Percentiles rank a stretch among this genome's conserved stretches.
Evolutionary conservation across 2,888 invertebrate genomes (phyloP).

Genomic region (Capitulum mitella): DNA sequence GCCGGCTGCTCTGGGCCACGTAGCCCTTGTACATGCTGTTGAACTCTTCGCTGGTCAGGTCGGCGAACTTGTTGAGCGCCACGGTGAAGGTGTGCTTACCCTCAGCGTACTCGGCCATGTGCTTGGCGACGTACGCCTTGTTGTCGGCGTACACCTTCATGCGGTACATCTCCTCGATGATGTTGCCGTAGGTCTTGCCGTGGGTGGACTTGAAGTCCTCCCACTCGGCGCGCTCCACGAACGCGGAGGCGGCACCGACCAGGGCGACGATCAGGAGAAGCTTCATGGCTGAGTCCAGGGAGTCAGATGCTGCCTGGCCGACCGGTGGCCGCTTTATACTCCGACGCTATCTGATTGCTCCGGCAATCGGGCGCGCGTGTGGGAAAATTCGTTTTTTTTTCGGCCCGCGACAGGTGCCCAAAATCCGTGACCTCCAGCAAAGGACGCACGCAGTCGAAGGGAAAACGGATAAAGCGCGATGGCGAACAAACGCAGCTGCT

Average conservation of each 20-base stretch:
- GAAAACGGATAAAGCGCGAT: no score
- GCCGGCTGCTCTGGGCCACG: neutral
- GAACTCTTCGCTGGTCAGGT: conserved; percentile 48
- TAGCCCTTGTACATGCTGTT: no score
- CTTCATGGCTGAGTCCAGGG: neutral
- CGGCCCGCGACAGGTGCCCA: no score
- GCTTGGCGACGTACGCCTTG: conserved; percentile 70
- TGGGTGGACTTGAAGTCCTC: conserved; percentile 24
- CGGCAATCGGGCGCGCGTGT: no score
- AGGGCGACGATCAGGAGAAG: neutral
- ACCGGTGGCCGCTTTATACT: neutral
- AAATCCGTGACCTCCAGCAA: no score
- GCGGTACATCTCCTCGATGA: conserved; percentile 71
- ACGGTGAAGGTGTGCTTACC: conserved; percentile 57
- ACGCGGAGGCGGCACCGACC: neutral
- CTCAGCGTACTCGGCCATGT: conserved; percentile 64
- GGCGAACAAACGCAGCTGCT: no score
- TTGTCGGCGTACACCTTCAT: no score
- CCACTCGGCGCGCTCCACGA: conserved; percentile 31
- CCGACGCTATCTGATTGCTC: no score
- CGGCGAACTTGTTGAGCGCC: conserved; percentile 81
- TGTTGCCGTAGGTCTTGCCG: conserved; percentile 58
- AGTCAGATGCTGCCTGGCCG: neutral
- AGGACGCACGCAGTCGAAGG: no score
- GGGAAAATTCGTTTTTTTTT: no score